Base-by-base conservation (phyloP, 2,113 vertebrate genomes). In the Colaptes auratus region DNA sequence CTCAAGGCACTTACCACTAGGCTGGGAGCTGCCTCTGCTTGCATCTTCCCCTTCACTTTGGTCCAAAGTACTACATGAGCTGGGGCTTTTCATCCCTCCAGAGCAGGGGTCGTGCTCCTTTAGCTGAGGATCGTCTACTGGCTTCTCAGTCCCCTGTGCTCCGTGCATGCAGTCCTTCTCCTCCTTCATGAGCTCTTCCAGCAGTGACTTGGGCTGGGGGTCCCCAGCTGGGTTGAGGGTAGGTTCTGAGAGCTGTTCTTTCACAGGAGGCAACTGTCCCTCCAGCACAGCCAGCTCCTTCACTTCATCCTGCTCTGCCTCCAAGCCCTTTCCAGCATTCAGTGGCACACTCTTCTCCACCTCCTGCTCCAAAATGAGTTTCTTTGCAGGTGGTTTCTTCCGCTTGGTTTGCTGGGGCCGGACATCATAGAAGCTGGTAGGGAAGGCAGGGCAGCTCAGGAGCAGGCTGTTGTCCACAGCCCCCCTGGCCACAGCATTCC, bases 321-420 rank as follows among this genome's bases (percentile, higher is more conserved):
- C 93, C 18, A 36, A 86, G 90, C 79, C 59, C 52, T 95, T 95
- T 66, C 64, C 80, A 20, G 76, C 4, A 7, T 48, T 50, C 24
- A 63, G 85, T 0, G 19, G 82, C 67, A 93, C 92, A 31, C 20
- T 95, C 93, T 95, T 96, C 63, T 95, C 94, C 36, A 69, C 53
- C 35, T 92, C 94, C 31, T 86, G 87, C 78, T 92, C 94, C 75
- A 95, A 64, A 50, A 87, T 27, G 3, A 95, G 94, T 58, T 97
- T 97, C 67, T 96, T 96, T 17, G 88, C 95, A 14, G 90, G 63
- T 33, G 79, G 93, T 56, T 97, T 97, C 93, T 97, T 97, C 82
- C 93, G 88, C 79, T 97, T 97, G 23, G 82, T 80, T 67, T 92
- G 95, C 64, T 91, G 97, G 53, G 95, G 94, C 24, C 18, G 88